These are phyloP conservation scores for Ectropis crepuscularia DNA, from an alignment of 2,888 invertebrate species.

Conservation along the genomic window DNA sequence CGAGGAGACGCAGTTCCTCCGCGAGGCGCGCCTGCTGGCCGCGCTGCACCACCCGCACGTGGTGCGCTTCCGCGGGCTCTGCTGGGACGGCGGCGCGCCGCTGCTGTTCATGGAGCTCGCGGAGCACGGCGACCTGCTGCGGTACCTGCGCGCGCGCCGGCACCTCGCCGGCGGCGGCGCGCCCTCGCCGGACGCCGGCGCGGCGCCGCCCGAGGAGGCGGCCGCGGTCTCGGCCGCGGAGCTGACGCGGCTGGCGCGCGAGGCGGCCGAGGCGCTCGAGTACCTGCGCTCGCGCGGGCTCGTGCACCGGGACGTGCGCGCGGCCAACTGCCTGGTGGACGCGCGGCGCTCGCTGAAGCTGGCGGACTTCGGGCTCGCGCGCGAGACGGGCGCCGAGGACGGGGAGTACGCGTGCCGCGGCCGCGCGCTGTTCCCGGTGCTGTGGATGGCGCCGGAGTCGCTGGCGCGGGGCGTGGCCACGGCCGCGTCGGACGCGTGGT, in stretches of 20 bases:
- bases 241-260: conserved; percentile 59
- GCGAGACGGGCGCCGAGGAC: conserved; percentile 87
- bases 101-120: conserved; percentile 96
- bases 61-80: conserved; percentile 91
- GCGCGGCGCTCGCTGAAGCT: conserved; percentile 89
- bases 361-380: conserved; percentile 95
- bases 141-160: conserved; percentile 88
- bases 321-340: conserved; percentile 91
- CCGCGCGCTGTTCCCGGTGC: conserved; percentile 92
- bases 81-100: conserved; percentile 91
- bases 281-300: conserved; percentile 91
- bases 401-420: conserved; percentile 92
- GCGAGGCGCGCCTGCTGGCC: conserved; percentile 95
- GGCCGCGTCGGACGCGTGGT: conserved; percentile 94
- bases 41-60: conserved; percentile 93
- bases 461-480: conserved; percentile 91
- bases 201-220: conserved; percentile 86
- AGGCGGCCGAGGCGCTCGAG: conserved; percentile 58
- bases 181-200: conserved; percentile 74
- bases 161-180: conserved; percentile 88
- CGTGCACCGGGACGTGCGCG: conserved; percentile 94
- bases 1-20: conserved; percentile 89
- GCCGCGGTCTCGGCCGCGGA: conserved; percentile 55
- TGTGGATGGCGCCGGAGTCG: conserved; percentile 97
- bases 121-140: conserved; percentile 94